phyloP scores from a whole-genome alignment of 2,113 vertebrate genomes.

The Xenotilapia flavipinnis region DNA sequence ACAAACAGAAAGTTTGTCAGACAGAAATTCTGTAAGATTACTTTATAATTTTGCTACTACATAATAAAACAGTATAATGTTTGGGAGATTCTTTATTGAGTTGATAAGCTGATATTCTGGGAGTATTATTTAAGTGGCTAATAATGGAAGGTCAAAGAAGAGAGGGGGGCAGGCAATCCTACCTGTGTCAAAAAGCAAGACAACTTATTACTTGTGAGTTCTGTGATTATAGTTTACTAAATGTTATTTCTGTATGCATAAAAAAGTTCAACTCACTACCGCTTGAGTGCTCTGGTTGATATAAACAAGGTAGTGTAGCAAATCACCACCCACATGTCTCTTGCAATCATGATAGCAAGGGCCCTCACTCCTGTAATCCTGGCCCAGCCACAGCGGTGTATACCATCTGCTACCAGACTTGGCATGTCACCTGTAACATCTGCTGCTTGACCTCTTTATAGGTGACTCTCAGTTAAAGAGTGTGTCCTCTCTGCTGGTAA shows the following conservation, averaged over 20 bases:
- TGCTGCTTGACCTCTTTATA: conserved; percentile 25
- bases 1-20: not conserved
- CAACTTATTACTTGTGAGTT: not conserved
- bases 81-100: not conserved
- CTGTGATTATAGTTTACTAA: not conserved
- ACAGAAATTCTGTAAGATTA: not conserved
- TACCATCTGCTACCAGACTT: conserved; percentile 43
- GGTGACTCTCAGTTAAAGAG: conserved; percentile 37
- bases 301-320: not conserved
- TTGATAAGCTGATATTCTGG: not conserved
- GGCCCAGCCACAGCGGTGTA: not conserved
- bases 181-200: not conserved
- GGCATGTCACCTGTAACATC: conserved; percentile 43
- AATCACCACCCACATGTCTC: not conserved
- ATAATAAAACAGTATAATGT: not conserved
- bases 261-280: not conserved
- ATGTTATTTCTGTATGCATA: not conserved
- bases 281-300: not conserved
- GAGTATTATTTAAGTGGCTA: not conserved
- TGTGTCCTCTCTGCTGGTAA: conserved; percentile 25
- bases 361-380: not conserved
- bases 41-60: not conserved
- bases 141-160: not conserved
- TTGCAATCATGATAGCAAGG: not conserved
- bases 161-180: not conserved